Evolutionary conservation across 2,888 invertebrate genomes (phyloP).

Genomic region (Dicycla oo): DNA sequence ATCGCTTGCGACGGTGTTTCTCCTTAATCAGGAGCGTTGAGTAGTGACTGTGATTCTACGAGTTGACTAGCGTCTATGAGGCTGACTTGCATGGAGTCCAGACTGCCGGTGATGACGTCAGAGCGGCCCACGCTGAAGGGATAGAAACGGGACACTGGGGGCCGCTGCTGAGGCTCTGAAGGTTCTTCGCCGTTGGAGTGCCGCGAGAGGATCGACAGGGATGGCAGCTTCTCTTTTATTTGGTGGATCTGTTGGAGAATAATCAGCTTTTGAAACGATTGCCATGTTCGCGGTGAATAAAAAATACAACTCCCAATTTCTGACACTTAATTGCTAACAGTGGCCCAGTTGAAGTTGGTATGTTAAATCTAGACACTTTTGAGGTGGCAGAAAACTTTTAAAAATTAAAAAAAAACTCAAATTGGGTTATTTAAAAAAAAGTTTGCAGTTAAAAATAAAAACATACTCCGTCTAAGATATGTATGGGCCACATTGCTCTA

Average conservation of each 20-base stretch:
- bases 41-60: slow-evolving; percentile 92
- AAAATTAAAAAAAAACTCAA: no score
- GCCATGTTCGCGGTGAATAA: neutral
- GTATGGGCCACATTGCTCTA: no score
- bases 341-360: no score
- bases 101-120: slow-evolving; percentile 63
- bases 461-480: no score
- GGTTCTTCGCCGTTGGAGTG: slow-evolving; percentile 72
- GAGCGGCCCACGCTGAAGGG: slow-evolving; percentile 81
- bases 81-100: slow-evolving; percentile 89
- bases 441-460: no score
- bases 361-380: no score
- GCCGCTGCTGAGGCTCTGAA: slow-evolving; percentile 52
- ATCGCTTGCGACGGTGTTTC: slow-evolving; percentile 43
- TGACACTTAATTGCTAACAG: no score
- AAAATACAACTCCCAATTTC: no score
- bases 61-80: slow-evolving; percentile 91
- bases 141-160: slow-evolving; percentile 81
- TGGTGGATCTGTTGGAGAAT: slow-evolving; percentile 78
- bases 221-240: slow-evolving; percentile 79
- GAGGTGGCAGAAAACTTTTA: no score
- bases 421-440: no score
- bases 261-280: neutral
- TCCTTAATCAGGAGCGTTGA: slow-evolving; percentile 92
- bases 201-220: slow-evolving; percentile 79